Evolutionary conservation across 1,140 invertebrate species (phyloP), one percentile per base, ranked within the genome.

Genomic region (Ceratina japonica): DNA sequence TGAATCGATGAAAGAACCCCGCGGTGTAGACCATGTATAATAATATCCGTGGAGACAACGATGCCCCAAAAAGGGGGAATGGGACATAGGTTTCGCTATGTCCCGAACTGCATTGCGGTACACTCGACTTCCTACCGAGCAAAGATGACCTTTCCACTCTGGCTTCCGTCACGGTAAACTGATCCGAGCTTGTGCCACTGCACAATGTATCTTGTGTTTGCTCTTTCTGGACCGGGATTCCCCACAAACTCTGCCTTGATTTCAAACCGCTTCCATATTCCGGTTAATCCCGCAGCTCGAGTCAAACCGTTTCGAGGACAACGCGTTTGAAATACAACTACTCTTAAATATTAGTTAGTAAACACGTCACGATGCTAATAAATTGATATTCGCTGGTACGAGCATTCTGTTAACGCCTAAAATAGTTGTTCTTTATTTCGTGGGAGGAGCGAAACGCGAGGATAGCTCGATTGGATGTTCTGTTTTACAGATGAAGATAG

Each of bases 61-160:
- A 82, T 81, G 49, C 20, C 84, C 64, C 72, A 84, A 80, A 84
- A 78, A 80, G 31, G 86, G 83, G 80, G 87, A 86, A 86, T 82
- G 85, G 82, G 80, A 86, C 81, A 80, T 37, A 76, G 81, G 82
- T 85, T 87, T 81, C 81, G 80, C 79, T 81, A 80, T 73, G 81
- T 84, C 74, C 75, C 80, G 86, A 87, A 89, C 88, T 89, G 87
- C 87, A 89, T 85, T 89, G 88, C 88, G 88, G 86, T 79, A 87
- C 80, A 86, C 80, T 87, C 79, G 72, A 87, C 84, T 88, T 87
- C 75, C 82, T 82, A 73, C 83, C 78, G 83, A 72, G 79, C 72
- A 86, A 89, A 86, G 88, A 86, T 87, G 88, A 89, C 88, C 87
- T 81, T 44, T 77, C 77, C 81, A 66, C 74, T 81, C 82, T 76